Conservation (phyloP, 2,888 invertebrate species). For the Drosophila seclusa region DNA sequence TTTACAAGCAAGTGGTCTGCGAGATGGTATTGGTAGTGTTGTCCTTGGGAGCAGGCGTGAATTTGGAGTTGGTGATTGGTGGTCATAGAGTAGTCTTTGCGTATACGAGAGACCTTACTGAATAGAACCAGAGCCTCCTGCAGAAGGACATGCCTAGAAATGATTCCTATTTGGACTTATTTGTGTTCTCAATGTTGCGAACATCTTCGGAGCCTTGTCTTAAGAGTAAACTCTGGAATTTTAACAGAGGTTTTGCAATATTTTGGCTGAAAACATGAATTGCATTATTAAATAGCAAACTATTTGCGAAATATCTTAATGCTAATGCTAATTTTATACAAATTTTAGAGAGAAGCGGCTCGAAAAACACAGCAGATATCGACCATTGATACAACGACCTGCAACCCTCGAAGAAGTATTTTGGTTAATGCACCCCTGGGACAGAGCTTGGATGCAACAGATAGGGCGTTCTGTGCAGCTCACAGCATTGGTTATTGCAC, state of each 20-base stretch:
- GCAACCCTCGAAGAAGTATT: conserved; percentile 88
- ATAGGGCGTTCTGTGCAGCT: conserved; percentile 82
- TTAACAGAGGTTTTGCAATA: background rate
- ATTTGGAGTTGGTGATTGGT: background rate
- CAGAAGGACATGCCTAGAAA: background rate
- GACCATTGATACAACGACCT: conserved; percentile 90
- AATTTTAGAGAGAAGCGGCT: conserved; percentile 88
- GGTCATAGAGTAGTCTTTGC: background rate
- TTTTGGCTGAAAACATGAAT: background rate
- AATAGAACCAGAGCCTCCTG: background rate
- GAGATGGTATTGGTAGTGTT: background rate
- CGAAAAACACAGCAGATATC: conserved; percentile 93
- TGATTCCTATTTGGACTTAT: background rate
- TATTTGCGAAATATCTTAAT: background rate
- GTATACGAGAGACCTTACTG: background rate
- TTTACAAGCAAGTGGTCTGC: too few relatives aligned
- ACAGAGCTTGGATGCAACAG: conserved; percentile 85
- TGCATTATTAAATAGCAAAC: background rate
- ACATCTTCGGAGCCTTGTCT: background rate
- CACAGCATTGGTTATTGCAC: conserved; percentile 91
- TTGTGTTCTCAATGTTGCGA: background rate
- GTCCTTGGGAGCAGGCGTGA: background rate
- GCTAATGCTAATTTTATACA: background rate
- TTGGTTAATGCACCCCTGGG: conserved; percentile 83
- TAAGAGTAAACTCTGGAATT: background rate